Evolutionary conservation across 2,888 invertebrate species (phyloP), one percentile per base, ranked within the genome.

Genomic region (Alsophila aescularia): DNA sequence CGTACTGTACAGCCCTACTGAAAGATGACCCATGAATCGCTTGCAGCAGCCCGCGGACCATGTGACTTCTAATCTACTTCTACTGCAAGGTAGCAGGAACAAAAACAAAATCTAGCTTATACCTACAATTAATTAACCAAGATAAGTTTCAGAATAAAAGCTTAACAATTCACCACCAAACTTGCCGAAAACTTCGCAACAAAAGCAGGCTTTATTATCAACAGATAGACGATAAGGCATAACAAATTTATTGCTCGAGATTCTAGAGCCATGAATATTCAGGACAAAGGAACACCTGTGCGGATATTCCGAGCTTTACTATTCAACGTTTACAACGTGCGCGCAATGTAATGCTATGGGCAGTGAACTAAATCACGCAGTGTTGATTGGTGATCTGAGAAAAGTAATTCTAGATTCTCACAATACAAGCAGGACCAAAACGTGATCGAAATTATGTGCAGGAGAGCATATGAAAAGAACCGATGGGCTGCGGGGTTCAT

Each of bases 241-340:
- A 70, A 79, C 69, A 65, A 71, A 72, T 79, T 78, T 78, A 77
- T 70, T 40, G 72, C 53, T 42, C 35, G 49, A 66, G 66, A 65
- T 67, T 65, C 66, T 13, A 27, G 32, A 16, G 66, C 70, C 70
- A 75, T 78, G 75, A 77, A 78, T 78, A 78, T 77, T 77, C 75
- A 77, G 66, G 60, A 62, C 58, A 54, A 58, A 62, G 57, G 62
- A 54, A 72, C 75, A 75, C 73, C 75, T 76, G 75, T 59, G 59
- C 48, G 36, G 41, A 32, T 53, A 58, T 66, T 52, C 52, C 57
- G 31, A 58, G 66, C 61, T 69, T 66, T 69, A 72, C 67, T 64
- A 60, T 70, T 66, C 64, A 60, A 60, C 52, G 43, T 51, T 54
- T 56, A 45, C 41, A 41, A 31, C 41, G 29, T 29, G 27, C 10